Evolutionary conservation across 92 coral and sea anemone species (phyloP), one percentile per base, ranked within the genome.

Genomic region (Epizoanthus rinbou): DNA sequence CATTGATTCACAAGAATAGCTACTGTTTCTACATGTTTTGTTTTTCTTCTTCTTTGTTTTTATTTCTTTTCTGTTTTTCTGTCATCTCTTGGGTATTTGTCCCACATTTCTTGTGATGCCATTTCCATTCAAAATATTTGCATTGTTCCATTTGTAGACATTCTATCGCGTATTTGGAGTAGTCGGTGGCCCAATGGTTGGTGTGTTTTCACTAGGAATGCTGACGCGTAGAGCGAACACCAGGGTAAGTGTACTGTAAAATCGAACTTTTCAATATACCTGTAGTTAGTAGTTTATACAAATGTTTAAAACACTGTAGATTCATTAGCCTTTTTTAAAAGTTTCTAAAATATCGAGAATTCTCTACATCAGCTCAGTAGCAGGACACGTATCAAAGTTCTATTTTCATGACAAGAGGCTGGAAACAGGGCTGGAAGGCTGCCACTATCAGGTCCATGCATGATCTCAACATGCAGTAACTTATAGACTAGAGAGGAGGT

Each of bases 181-280:
- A 3, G 97, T 94, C 62, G 99, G 99, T 24, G 99, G 99, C 10
- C 99, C 99, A 15, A 97, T 96, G 60, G 99, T 96, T 13, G 98
- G 98, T 10, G 93, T 89, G 64, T 96, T 93, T 73, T 90, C 94
- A 23, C 92, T 96, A 8, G 99, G 99, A 17, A 96, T 96, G 96
- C 89, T 93, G 74, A 96, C 99, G 21, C 90, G 93, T 13, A 88
- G 92, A 85, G 97, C 99, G 43, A 91, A 96, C 76, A 84, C 92
- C 4, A 90, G 94, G 97, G 99, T 96, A 90, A 71, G 62, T 60
- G 0, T 66, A 3, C 7, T 5, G 41, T 28, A 11, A 6, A 24
- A 54, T 5, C 5, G 0, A 45, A 5, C 25, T 78, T 60, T 14
- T 63, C 25, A 60, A 37, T 19, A 41, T 18, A 16, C 28, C 57